phyloP scores from a whole-genome alignment of 1,140 invertebrate genomes.

The Brachionus plicatilis region DNA sequence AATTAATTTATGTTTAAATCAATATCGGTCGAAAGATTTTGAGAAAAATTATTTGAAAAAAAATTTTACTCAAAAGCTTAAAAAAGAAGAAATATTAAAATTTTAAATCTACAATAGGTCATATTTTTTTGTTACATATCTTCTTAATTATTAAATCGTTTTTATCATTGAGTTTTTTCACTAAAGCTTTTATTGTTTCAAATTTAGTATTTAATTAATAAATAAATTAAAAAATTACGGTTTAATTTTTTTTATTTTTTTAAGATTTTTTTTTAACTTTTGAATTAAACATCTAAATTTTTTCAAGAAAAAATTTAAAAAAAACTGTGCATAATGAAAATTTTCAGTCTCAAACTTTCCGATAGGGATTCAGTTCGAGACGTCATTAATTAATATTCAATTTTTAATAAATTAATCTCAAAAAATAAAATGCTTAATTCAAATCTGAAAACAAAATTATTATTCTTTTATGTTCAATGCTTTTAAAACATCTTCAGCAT shows the following conservation, averaged over 20 bases:
- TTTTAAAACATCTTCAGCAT: slow-evolving; percentile 13
- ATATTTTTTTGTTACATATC: too few relatives aligned
- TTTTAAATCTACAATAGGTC: too few relatives aligned
- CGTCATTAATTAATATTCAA: not conserved
- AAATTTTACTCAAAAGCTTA: too few relatives aligned
- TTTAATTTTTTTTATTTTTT: not conserved
- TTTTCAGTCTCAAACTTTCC: not conserved
- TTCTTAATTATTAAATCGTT: too few relatives aligned
- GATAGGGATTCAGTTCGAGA: not conserved
- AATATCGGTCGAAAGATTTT: too few relatives aligned
- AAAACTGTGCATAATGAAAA: not conserved
- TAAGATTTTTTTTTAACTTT: not conserved
- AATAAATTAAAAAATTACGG: not conserved
- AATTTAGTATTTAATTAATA: not conserved
- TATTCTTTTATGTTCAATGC: not conserved
- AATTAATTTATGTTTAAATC: too few relatives aligned
- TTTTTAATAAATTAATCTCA: not conserved
- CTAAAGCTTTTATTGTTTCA: too few relatives aligned
- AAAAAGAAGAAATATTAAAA: too few relatives aligned
- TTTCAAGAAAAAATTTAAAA: not conserved
- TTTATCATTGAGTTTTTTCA: too few relatives aligned
- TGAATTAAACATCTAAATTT: not conserved
- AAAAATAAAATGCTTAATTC: not conserved
- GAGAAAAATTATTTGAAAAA: too few relatives aligned
- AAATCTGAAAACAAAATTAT: not conserved